Conservation (phyloP, 2,888 invertebrate species). For the Schrankia costaestrigalis region DNA sequence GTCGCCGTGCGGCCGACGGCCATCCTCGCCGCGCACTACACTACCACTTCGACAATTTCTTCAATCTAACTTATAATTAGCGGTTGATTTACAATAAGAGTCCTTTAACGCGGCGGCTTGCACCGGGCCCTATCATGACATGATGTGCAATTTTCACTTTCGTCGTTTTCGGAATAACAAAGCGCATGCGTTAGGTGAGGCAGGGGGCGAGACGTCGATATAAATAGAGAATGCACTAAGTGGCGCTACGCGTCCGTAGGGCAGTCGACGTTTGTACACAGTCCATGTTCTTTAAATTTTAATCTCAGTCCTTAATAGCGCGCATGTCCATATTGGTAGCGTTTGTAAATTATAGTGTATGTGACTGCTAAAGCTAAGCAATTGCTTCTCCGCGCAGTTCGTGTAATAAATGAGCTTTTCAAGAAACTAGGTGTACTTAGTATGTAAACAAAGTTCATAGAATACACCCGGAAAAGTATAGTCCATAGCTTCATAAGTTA, state of each 20-base stretch:
- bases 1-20: slow-evolving; percentile 49
- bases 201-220: slow-evolving; percentile 59
- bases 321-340: slow-evolving; percentile 60
- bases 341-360: slow-evolving; percentile 63
- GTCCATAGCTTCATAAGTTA: no score
- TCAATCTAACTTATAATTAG: slow-evolving; percentile 38
- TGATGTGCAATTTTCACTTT: slow-evolving; percentile 77
- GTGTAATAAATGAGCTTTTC: no score
- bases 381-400: no score
- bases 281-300: slow-evolving; percentile 29
- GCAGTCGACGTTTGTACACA: slow-evolving; percentile 23
- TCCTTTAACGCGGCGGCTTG: slow-evolving; percentile 35
- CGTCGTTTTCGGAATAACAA: slow-evolving; percentile 51
- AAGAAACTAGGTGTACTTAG: no score
- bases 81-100: slow-evolving; percentile 32
- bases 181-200: slow-evolving; percentile 63
- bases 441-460: no score
- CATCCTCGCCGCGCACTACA: slow-evolving; percentile 61
- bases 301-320: no score
- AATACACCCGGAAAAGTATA: no score
- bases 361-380: no score
- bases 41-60: slow-evolving; percentile 31
- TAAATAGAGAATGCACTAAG: slow-evolving; percentile 64
- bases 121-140: slow-evolving; percentile 57
- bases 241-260: slow-evolving; percentile 34